Evolutionary conservation across 2,797 vertebrate genomes (phyloP), one percentile per base, ranked within the genome.

Genomic region (Ptychadena robeensis): DNA sequence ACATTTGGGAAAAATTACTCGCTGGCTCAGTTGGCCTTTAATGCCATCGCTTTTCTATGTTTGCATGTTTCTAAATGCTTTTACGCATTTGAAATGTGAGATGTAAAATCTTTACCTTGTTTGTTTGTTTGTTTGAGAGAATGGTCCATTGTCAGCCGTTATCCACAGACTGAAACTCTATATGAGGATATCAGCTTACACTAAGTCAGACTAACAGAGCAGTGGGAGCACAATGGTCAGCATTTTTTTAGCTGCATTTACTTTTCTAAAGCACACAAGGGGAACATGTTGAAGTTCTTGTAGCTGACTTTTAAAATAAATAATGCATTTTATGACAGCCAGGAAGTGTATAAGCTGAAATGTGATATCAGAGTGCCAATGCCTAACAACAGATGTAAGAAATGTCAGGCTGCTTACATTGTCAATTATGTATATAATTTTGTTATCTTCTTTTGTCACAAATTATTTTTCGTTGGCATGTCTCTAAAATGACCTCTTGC

Each of bases 311-410:
- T 30, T 3, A 1, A 32, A 10, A 30, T 80, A 80, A 73, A 84
- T 80, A 35, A 84, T 80, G 38, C 32, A 83, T 79, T 32, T 27
- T 28, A 5, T 84, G 77, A 68, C 82, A 73, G 70, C 64, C 65
- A 59, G 22, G 9, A 74, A 66, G 40, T 71, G 63, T 59, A 48
- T 48, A 12, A 40, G 44, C 25, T 73, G 76, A 34, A 84, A 84
- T n/a, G 25, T 59, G 61, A 84, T 69, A 79, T 18, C 27, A 25
- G 32, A 22, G 34, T 68, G 32, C 22, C n/a, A 57, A 57, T 28
- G 64, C 65, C 34, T 40, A 78, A 78, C 63, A 75, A 74, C 28
- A 68, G 30, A 68, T 3, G 66, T 38, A 68, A 57, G 32, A 68
- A 35, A 68, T 61, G 25, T 28, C 34, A 79, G 27, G 37, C 44